phyloP scores from a whole-genome alignment of 2,797 vertebrate genomes.

The Phrynocephalus guinanensis region DNA sequence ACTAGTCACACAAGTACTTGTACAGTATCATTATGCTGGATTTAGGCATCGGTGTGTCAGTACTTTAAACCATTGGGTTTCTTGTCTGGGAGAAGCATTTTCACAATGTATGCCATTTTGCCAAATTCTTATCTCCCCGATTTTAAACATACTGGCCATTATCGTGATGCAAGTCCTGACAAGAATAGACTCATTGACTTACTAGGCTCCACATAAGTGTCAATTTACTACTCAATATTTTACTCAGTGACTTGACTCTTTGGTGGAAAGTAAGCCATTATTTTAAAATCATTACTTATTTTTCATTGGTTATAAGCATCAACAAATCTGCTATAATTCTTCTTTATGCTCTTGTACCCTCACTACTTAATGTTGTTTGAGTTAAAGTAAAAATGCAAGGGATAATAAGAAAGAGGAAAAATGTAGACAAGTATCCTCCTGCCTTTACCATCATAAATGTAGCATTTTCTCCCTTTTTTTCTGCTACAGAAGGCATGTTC shows the following conservation, averaged over 20 bases:
- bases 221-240: too few species aligned
- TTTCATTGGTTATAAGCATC: not conserved
- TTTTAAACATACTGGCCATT: not conserved
- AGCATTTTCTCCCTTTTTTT: conserved; percentile 59
- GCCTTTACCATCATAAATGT: conserved; percentile 75
- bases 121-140: not conserved
- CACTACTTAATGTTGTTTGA: conserved; percentile 45
- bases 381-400: conserved; percentile 21
- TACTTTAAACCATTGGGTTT: not conserved
- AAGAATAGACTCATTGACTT: too few species aligned
- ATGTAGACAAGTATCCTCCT: conserved; percentile 55
- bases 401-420: not conserved
- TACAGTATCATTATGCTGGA: too few species aligned
- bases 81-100: not conserved
- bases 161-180: too few species aligned
- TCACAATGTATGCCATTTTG: conserved; percentile 17
- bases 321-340: not conserved
- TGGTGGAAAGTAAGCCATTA: too few species aligned
- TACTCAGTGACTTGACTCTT: too few species aligned
- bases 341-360: not conserved
- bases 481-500: not conserved
- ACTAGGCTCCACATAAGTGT: too few species aligned
- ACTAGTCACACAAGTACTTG: too few species aligned
- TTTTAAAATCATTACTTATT: not conserved
- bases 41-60: too few species aligned